Base-by-base conservation (phyloP, 1,140 invertebrate species). In the Globodera ellingtonae region DNA sequence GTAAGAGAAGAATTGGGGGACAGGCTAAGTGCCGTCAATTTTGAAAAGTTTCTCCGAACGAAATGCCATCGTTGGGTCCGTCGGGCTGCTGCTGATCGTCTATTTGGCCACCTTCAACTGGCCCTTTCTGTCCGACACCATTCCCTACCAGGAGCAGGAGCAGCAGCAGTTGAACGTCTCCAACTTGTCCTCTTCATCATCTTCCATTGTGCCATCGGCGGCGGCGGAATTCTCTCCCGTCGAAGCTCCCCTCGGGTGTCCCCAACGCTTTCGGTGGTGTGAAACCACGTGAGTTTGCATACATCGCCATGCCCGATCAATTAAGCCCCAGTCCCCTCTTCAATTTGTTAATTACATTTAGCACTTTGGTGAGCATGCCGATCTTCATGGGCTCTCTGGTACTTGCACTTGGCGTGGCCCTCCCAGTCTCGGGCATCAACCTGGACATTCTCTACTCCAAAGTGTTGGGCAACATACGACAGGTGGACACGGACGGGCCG, bases 61-160 rank as follows among this genome's bases (percentile, higher is more conserved):
- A 18, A 59, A 48, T 56, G 78, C 80, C 50, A 67, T 81, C 15
- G 46, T 66, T 6, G 50, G 50, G 7, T 13, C 65, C 15, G 24
- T 79, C 6, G 67, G 56, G 35, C n/a, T 81, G 9, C 52, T 84
- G 24, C 59, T 84, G n/a, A 4, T 69, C 50, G 76, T 50, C 50
- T 84, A 86, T 71, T 69, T 85, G 69, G 8, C 75, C 67, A 85
- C 85, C 21, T 85, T 87, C 82, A 84, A 83, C 10, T 85, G 86
- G 86, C 86, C 86, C 35, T 85, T 85, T 66, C n/a, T 85, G 9
- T 15, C 62, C 35, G 79, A 78, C 46, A 86, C 84, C 21, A 87
- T 84, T 74, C 74, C 79, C 13, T 79, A 70, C 18, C 67, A 70
- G 24, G 24, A 24, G 35, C 67, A 44, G 15, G 24, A 44, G 15